phyloP scores from a whole-genome alignment of 2,113 vertebrate species.

The Phodopus roborovskii region DNA sequence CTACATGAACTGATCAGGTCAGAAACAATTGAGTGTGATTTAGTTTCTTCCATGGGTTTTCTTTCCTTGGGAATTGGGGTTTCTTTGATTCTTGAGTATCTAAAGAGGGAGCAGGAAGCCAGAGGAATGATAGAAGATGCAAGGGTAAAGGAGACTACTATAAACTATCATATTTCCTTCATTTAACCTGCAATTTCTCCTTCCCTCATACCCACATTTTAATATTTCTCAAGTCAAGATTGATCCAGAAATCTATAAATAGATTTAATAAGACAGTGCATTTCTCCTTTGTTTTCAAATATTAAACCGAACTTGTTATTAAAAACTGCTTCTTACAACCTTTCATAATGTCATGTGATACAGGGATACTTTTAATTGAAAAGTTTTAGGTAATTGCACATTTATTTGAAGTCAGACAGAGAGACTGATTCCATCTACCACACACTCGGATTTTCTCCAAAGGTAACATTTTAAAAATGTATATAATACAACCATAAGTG shows the following conservation, averaged over 20 bases:
- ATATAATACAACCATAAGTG: constrained; percentile 6
- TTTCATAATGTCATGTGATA: constrained; percentile 33
- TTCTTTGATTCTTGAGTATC: background rate
- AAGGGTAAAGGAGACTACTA: background rate
- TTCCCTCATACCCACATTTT: constrained; percentile 37
- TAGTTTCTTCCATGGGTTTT: background rate
- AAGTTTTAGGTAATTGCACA: constrained; percentile 45
- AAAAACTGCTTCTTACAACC: constrained; percentile 51
- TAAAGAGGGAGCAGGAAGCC: constrained; percentile 16
- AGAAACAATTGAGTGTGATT: background rate
- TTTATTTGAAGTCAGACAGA: constrained; percentile 9
- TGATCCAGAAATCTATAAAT: constrained; percentile 57
- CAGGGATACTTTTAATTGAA: constrained; percentile 47
- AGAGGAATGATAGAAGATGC: constrained; percentile 7
- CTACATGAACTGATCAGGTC: background rate
- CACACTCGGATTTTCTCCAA: constrained; percentile 5
- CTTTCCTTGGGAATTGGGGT: constrained; percentile 17
- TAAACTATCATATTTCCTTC: constrained; percentile 30
- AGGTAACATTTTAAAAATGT: background rate
- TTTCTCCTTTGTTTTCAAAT: constrained; percentile 57
- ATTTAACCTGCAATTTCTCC: constrained; percentile 52
- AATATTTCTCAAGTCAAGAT: constrained; percentile 64
- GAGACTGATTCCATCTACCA: background rate
- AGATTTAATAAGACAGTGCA: constrained; percentile 58
- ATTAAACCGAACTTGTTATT: constrained; percentile 61